phyloP scores from a whole-genome alignment of 2,888 invertebrate genomes.

The Ochlodes sylvanus region DNA sequence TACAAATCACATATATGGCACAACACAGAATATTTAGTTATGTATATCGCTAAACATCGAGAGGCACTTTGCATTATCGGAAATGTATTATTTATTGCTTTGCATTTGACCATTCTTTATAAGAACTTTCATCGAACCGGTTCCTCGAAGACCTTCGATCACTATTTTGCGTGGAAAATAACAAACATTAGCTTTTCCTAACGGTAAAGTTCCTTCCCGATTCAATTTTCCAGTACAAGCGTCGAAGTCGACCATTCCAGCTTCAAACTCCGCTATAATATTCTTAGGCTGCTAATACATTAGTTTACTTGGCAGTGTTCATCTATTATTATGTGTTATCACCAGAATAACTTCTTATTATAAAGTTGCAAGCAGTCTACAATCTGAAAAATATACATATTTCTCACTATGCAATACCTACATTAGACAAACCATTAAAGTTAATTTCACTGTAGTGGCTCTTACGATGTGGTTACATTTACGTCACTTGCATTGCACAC shows the following conservation, averaged over 20 bases:
- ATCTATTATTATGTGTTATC: slow-evolving; percentile 13
- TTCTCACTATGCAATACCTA: slow-evolving; percentile 17
- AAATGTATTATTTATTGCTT: slow-evolving; percentile 54
- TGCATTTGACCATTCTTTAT: slow-evolving; percentile 41
- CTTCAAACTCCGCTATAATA: slow-evolving; percentile 10
- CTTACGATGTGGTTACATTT: neutral
- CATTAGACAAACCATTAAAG: slow-evolving; percentile 8
- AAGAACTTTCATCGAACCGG: slow-evolving; percentile 5
- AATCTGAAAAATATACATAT: slow-evolving; percentile 34
- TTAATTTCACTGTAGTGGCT: slow-evolving; percentile 5
- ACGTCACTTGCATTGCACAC: neutral
- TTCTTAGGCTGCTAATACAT: slow-evolving; percentile 28
- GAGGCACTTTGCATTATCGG: slow-evolving; percentile 65
- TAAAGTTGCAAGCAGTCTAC: slow-evolving; percentile 30
- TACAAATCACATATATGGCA: slow-evolving; percentile 56
- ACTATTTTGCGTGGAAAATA: slow-evolving; percentile 16
- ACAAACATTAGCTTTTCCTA: slow-evolving; percentile 1
- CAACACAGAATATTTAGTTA: slow-evolving; percentile 51
- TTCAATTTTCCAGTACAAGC: slow-evolving; percentile 1
- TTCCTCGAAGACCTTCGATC: neutral
- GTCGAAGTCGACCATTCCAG: slow-evolving; percentile 11
- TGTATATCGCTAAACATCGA: slow-evolving; percentile 56
- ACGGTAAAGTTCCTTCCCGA: neutral
- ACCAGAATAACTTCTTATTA: slow-evolving; percentile 19
- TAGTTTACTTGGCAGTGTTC: slow-evolving; percentile 28